Conservation (phyloP, 2,888 invertebrate species). For the Meiosimyza platycephala region DNA sequence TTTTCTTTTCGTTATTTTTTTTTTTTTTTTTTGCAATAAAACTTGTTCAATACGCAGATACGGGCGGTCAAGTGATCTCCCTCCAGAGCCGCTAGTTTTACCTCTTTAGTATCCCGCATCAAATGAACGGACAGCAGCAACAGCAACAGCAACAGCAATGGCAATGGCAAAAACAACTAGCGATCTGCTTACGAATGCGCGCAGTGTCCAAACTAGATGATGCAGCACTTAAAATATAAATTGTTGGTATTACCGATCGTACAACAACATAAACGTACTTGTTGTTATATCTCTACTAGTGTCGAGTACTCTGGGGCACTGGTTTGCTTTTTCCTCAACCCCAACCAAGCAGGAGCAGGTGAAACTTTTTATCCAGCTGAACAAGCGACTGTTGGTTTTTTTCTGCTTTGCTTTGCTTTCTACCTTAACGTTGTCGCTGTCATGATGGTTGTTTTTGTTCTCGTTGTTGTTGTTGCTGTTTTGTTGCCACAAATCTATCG, state of each 20-base stretch:
- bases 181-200: conserved; percentile 10
- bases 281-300: no score
- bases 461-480: conserved; percentile 33
- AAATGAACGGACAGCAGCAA: not conserved
- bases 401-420: not conserved
- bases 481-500: conserved; percentile 36
- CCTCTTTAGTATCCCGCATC: not conserved
- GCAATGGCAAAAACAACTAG: conserved; percentile 9
- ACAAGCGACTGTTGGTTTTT: conserved; percentile 18
- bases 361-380: conserved; percentile 32
- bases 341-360: conserved; percentile 29
- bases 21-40: conserved; percentile 35
- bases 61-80: conserved; percentile 10
- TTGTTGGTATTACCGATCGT: conserved; percentile 16
- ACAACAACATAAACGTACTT: conserved; percentile 2
- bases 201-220: conserved; percentile 11
- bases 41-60: conserved; percentile 10
- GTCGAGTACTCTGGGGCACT: not conserved
- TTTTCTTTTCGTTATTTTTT: not conserved
- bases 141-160: conserved; percentile 15
- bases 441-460: conserved; percentile 25
- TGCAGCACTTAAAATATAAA: conserved; percentile 20
- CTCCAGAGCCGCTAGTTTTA: not conserved
- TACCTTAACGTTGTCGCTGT: not conserved
- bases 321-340: conserved; percentile 19